These are phyloP conservation scores for Arvicanthis niloticus DNA, from an alignment of 2,113 vertebrate genomes.

Conservation along the genomic window DNA sequence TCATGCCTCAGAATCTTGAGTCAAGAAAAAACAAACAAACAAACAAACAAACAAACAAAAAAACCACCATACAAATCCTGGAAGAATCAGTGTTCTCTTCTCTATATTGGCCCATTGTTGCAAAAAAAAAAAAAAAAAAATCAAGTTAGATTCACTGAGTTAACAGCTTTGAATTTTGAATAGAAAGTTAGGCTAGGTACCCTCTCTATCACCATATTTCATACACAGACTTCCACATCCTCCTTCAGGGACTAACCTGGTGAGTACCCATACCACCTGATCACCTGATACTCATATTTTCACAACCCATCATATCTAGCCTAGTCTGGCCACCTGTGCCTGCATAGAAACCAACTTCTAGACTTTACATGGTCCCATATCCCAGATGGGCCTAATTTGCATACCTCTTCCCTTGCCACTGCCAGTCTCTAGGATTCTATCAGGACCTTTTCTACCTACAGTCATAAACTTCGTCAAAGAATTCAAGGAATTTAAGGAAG, in stretches of 20 bases:
- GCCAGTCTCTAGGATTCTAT: background rate
- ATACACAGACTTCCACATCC: background rate
- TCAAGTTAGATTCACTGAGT: background rate
- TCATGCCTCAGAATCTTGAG: background rate
- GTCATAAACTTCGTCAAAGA: background rate
- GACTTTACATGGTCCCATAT: background rate
- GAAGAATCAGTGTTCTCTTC: background rate
- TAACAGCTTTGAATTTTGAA: conserved; percentile 4
- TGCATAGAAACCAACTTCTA: background rate
- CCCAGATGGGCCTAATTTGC: no score
- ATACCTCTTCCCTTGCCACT: background rate
- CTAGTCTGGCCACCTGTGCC: background rate
- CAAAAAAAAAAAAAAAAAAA: background rate
- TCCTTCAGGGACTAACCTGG: background rate
- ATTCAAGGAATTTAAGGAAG: background rate
- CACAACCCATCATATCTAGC: background rate
- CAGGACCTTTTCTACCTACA: background rate
- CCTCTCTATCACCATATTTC: background rate
- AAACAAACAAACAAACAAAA: no score
- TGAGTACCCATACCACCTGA: no score
- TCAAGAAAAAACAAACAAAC: no score
- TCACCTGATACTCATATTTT: background rate
- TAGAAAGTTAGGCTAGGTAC: background rate
- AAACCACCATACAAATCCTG: background rate
- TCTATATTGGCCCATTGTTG: background rate